Percentiles rank a stretch among this genome's conserved stretches.
These are phyloP conservation scores for Triops longicaudatus DNA, from an alignment of 1,140 invertebrate genomes.

Conservation along the genomic window DNA sequence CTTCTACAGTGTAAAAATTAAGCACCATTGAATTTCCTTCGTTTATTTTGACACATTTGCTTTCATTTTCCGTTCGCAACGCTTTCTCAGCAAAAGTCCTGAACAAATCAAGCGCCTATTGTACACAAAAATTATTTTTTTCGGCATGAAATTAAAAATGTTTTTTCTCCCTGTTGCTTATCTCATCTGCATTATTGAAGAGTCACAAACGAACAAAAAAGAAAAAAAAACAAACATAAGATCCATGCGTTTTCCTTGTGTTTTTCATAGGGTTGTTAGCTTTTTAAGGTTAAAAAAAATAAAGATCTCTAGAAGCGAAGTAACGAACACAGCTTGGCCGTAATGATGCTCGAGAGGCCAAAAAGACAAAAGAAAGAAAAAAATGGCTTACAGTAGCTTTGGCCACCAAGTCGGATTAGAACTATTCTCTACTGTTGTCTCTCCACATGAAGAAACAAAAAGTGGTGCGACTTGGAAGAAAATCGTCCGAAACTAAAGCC, in stretches of 20 bases:
- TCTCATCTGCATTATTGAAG: no score
- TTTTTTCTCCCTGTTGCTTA: no score
- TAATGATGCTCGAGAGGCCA: background rate
- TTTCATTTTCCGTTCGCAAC: no score
- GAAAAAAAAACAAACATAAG: no score
- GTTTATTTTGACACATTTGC: no score
- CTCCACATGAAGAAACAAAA: slow-evolving; percentile 12
- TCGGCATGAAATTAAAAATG: no score
- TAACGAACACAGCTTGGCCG: slow-evolving; percentile 11
- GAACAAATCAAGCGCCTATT: no score
- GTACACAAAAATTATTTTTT: no score
- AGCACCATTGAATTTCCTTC: no score
- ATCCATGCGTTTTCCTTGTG: background rate
- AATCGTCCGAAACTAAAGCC: background rate
- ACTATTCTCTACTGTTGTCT: background rate
- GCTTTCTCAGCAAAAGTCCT: no score
- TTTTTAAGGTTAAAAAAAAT: background rate
- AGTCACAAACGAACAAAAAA: no score
- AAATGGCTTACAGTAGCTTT: background rate
- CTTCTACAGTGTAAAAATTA: no score
- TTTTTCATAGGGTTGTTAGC: background rate
- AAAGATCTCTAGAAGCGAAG: background rate
- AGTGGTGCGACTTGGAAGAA: background rate
- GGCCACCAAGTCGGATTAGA: background rate
- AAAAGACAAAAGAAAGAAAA: background rate